phyloP scores from a whole-genome alignment of 2,888 invertebrate genomes.

The Yponomeuta cagnagella region DNA sequence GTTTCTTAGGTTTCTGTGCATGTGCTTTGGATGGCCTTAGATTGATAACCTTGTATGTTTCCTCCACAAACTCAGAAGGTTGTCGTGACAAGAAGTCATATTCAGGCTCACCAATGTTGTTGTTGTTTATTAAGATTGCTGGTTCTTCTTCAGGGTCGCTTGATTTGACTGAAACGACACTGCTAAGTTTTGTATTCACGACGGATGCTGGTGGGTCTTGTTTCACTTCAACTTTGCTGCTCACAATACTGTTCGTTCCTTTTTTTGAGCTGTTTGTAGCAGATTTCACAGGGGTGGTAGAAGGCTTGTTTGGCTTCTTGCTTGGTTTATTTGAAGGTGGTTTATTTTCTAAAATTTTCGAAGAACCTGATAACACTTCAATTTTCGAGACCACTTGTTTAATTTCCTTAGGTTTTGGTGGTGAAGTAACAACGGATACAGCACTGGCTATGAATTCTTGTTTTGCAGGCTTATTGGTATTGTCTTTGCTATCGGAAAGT shows the following conservation, averaged over 20 bases:
- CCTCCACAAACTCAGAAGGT: conserved; percentile 89
- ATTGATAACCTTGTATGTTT: conserved; percentile 89
- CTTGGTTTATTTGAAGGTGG: conserved; percentile 39
- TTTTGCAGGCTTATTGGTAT: conserved; percentile 53
- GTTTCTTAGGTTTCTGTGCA: conserved; percentile 66
- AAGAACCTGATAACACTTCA: conserved; percentile 73
- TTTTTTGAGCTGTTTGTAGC: conserved; percentile 24
- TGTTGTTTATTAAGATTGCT: conserved; percentile 78
- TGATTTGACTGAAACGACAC: conserved; percentile 74
- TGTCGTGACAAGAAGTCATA: conserved; percentile 90
- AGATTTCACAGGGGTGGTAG: conserved; percentile 42
- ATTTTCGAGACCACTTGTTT: conserved; percentile 70
- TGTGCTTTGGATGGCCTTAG: conserved; percentile 80
- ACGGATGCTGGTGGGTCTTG: conserved; percentile 46
- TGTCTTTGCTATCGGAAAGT: conserved; percentile 48
- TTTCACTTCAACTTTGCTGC: conserved; percentile 69
- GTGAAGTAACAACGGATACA: conserved; percentile 52
- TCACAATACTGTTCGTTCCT: conserved; percentile 39
- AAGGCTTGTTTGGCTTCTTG: conserved; percentile 45
- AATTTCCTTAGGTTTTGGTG: conserved; percentile 70
- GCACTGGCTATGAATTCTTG: conserved; percentile 57
- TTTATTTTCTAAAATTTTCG: conserved; percentile 59
- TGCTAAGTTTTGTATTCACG: conserved; percentile 65
- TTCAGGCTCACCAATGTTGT: conserved; percentile 86
- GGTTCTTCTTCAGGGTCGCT: conserved; percentile 69